These are phyloP conservation scores for Geococcyx californianus DNA, from an alignment of 2,113 vertebrate genomes.

Conservation along the genomic window DNA sequence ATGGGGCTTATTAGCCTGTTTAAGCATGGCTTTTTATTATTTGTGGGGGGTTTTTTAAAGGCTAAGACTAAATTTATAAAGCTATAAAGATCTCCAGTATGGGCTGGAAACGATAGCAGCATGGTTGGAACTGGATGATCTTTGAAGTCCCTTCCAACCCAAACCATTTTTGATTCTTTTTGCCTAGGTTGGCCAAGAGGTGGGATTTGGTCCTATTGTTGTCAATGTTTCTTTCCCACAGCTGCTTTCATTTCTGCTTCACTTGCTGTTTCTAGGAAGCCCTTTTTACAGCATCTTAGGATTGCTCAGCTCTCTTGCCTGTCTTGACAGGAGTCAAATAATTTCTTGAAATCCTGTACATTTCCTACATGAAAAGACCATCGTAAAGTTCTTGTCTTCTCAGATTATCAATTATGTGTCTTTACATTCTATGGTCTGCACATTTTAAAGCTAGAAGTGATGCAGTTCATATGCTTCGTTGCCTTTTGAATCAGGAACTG, in stretches of 20 bases:
- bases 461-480: neutral
- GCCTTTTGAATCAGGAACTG: neutral
- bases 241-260: conserved; percentile 8
- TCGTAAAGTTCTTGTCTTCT: neutral
- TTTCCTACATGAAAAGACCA: neutral
- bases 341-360: neutral
- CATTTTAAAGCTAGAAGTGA: neutral
- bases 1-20: neutral
- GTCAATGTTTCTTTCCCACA: neutral
- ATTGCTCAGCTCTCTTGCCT: neutral
- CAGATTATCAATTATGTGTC: neutral
- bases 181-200: neutral
- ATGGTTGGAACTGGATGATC: neutral
- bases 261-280: neutral
- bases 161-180: neutral
- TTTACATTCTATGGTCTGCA: neutral
- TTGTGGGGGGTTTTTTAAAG: neutral
- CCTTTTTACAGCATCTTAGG: neutral
- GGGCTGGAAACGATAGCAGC: neutral
- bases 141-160: too few relatives aligned
- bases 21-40: neutral
- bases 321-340: neutral
- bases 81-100: neutral
- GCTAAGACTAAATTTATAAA: neutral
- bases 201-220: neutral